phyloP scores from a whole-genome alignment of 2,888 invertebrate genomes.

The Timandra comae region DNA sequence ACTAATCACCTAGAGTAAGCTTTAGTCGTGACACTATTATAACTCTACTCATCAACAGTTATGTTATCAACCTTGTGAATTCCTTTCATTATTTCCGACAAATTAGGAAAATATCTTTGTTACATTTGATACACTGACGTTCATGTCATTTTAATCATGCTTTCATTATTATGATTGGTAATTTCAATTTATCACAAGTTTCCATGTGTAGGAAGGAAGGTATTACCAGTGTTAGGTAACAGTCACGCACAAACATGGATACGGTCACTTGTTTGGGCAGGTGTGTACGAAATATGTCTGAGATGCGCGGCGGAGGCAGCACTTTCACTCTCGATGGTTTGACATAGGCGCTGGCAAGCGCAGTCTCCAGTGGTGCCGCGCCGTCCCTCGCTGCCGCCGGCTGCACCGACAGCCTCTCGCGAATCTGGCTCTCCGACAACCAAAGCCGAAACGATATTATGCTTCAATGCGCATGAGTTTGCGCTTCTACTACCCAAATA shows the following conservation, averaged over 20 bases:
- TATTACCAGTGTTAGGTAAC: constrained; percentile 38
- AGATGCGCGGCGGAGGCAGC: constrained; percentile 55
- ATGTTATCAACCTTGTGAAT: no score
- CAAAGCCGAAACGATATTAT: constrained; percentile 47
- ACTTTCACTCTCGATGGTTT: constrained; percentile 70
- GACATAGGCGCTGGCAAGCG: constrained; percentile 34
- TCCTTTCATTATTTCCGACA: no score
- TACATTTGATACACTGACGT: no score
- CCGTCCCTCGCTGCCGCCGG: constrained; percentile 58
- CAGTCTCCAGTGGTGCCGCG: constrained; percentile 53
- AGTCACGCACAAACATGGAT: constrained; percentile 35
- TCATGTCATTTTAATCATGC: no score
- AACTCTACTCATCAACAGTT: no score
- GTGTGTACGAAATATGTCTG: constrained; percentile 44
- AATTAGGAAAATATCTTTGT: no score
- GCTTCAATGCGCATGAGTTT: constrained; percentile 50
- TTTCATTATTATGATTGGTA: no score
- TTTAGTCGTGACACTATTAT: no score
- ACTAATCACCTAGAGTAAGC: no score
- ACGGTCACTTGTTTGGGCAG: constrained; percentile 45
- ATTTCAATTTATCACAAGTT: constrained; percentile 3
- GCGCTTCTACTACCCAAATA: constrained; percentile 15
- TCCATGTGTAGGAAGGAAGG: constrained; percentile 27
- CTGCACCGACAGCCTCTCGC: constrained; percentile 16
- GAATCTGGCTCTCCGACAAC: constrained; percentile 34